phyloP scores from a whole-genome alignment of 2,797 vertebrate species.

The Leptatherina wallacei region DNA sequence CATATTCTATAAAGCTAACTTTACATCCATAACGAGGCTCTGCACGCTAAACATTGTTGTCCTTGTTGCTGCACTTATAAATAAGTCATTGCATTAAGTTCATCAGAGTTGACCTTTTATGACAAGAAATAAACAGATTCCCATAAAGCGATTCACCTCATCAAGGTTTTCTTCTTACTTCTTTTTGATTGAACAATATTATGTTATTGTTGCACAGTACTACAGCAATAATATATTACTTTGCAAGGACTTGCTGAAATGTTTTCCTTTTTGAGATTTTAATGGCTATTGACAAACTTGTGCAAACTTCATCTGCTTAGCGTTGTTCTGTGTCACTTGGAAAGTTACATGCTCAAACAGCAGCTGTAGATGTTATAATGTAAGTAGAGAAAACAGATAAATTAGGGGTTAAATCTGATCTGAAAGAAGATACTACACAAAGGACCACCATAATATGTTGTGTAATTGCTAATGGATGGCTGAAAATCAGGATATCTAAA shows the following conservation, averaged over 20 bases:
- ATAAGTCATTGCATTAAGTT: background rate
- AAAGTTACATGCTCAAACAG: no score
- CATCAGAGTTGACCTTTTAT: constrained; percentile 13
- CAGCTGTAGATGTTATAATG: no score
- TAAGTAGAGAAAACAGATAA: background rate
- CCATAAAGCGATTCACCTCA: constrained; percentile 1
- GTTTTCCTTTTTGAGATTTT: background rate
- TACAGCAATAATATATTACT: background rate
- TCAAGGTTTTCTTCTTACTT: constrained; percentile 3
- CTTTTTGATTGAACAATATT: constrained; percentile 3
- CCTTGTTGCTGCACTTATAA: no score
- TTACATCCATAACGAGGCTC: constrained; percentile 2
- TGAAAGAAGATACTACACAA: no score
- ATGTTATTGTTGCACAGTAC: constrained; percentile 1
- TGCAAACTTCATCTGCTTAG: no score
- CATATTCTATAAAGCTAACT: constrained; percentile 2
- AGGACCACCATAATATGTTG: background rate
- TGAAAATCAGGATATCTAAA: background rate
- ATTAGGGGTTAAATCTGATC: background rate
- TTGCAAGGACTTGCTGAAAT: constrained; percentile 7
- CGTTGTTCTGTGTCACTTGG: no score
- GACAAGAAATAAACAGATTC: constrained; percentile 6
- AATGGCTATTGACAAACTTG: no score
- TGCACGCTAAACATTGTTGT: constrained; percentile 15
- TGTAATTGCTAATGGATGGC: background rate